A percentile compares a stretch with the other conserved stretches of the same genome.
These are phyloP conservation scores for Litocranius walleri DNA, from an alignment of 2,113 vertebrate species.

Conservation along the genomic window DNA sequence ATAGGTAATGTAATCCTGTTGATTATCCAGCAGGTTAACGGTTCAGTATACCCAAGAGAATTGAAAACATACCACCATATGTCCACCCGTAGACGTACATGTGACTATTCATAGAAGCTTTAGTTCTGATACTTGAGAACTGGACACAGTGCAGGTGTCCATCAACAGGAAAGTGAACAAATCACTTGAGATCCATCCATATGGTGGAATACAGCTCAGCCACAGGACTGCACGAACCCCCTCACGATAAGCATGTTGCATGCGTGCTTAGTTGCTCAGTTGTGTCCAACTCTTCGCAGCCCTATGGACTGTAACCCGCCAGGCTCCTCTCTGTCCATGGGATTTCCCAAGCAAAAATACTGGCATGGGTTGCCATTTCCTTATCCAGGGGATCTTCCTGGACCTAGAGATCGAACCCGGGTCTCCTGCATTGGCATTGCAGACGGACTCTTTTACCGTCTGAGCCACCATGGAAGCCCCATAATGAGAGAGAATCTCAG, in stretches of 20 bases:
- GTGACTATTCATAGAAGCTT: not conserved
- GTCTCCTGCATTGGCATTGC: not conserved
- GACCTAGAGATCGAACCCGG: not conserved
- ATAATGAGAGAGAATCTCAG: not conserved
- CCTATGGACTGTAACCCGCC: not conserved
- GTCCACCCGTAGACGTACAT: not conserved
- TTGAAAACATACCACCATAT: not conserved
- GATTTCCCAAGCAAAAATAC: not conserved
- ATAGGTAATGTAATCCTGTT: not conserved
- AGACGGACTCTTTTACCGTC: not conserved
- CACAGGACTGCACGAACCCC: not conserved
- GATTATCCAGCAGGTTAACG: not conserved
- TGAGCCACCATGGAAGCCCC: not conserved
- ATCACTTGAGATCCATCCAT: fast-evolving
- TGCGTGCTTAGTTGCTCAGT: not conserved
- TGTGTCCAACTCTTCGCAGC: not conserved
- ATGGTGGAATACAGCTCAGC: not conserved
- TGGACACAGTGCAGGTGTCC: not conserved
- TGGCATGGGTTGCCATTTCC: not conserved
- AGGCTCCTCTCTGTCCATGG: not conserved
- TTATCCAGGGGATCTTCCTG: not conserved
- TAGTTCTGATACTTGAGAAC: not conserved
- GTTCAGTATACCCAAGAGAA: not conserved
- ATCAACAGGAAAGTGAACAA: not conserved
- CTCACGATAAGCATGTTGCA: fast-evolving